phyloP scores from a whole-genome alignment of 2,113 vertebrate genomes.

The Melanerpes aurifrons region DNA sequence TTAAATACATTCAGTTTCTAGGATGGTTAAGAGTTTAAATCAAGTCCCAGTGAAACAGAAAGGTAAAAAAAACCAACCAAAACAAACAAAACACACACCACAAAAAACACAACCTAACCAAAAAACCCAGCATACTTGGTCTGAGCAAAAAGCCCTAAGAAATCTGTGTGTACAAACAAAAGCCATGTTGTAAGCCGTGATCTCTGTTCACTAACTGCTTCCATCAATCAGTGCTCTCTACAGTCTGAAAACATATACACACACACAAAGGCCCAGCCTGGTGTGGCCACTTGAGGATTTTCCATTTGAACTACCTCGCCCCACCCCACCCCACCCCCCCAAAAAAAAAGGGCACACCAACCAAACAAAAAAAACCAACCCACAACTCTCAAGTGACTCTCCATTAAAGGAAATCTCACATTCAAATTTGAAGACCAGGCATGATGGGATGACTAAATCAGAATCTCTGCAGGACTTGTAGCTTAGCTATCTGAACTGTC shows the following conservation, averaged over 20 bases:
- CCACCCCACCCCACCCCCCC: no score
- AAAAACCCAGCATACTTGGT: neutral
- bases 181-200: neutral
- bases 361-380: neutral
- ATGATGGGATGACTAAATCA: neutral
- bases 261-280: neutral
- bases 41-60: neutral
- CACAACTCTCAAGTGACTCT: neutral
- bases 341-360: no score
- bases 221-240: neutral
- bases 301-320: neutral
- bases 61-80: neutral
- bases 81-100: neutral
- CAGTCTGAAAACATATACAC: neutral
- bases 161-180: neutral
- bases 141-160: neutral
- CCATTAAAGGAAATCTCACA: neutral
- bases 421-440: neutral
- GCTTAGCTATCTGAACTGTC: neutral
- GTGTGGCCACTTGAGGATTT: neutral
- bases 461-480: neutral
- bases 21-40: conserved; percentile 23
- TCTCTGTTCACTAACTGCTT: neutral
- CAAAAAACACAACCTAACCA: neutral
- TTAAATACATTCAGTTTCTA: conserved; percentile 41